Conservation (phyloP, 2,888 invertebrate species). For the Synergus japonicus region DNA sequence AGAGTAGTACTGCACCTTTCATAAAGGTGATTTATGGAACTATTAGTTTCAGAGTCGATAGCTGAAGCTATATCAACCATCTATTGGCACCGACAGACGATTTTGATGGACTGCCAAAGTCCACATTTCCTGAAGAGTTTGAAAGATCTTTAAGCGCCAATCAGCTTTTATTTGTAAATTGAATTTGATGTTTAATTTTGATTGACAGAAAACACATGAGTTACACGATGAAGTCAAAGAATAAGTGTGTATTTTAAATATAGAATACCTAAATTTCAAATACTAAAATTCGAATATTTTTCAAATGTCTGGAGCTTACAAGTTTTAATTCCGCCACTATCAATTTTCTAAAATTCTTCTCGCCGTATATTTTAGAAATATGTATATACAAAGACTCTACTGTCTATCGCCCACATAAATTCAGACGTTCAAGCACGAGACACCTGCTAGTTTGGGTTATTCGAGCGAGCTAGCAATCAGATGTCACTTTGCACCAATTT, state of each 20-base stretch:
- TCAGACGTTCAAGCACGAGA: conserved; percentile 33
- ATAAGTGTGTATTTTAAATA: too few relatives aligned
- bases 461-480: background rate
- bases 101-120: conserved; percentile 60
- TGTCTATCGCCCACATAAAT: background rate
- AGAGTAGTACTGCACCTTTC: background rate
- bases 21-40: background rate
- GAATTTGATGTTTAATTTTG: background rate
- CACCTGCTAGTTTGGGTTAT: background rate
- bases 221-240: too few relatives aligned
- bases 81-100: conserved; percentile 50
- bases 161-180: conserved; percentile 20
- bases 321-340: too few relatives aligned
- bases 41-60: background rate
- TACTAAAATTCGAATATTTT: too few relatives aligned
- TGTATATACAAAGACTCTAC: background rate
- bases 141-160: conserved; percentile 42
- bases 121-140: conserved; percentile 39
- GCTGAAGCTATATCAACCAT: background rate
- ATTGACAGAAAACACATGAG: too few relatives aligned
- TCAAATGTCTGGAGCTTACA: too few relatives aligned
- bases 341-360: too few relatives aligned
- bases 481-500: conserved; percentile 8
- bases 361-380: background rate
- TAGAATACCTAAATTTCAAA: too few relatives aligned